Base-by-base conservation (phyloP, 2,888 invertebrate species). In the Ischnus inquisitorius region DNA sequence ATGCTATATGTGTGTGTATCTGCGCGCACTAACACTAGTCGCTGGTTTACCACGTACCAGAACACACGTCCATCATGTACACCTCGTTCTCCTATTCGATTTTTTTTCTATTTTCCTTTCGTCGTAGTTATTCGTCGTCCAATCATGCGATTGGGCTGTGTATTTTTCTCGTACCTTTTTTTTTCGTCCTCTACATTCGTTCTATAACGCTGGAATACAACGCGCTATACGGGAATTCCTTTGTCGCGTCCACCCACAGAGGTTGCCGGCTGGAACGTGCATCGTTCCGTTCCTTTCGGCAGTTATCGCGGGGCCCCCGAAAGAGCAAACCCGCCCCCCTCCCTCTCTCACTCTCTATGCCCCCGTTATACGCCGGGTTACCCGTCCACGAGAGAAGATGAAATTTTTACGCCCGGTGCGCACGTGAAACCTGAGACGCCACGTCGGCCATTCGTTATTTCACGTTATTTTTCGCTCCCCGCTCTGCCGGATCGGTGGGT, bases 341-440 rank as follows among this genome's bases (percentile, higher is more conserved):
- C 34, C 5, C 1, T 34, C 34, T 34, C 34, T 6, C 34, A 34
- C 34, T 6, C 34, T 4, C 1, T 34, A 4, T 34, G 34, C 34
- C 34, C 28, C 22, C 62, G 34, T 3, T 54, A 43, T 72, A 78
- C 82, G 67, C 16, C 25, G 22, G 71, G 72, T 64, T 54, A 72
- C 65, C 65, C 65, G 62, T 80, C 64, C 77, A 60, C 78, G 22
- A 19, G 81, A 81, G 81, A 84, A 84, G 81, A 84, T 81, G 81
- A 81, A 84, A 84, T 84, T 84, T 81, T 84, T 75, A 84, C 81
- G 84, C 84, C 60, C 57, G 77, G 25, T 81, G 81, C 81, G 81
- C 84, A 84, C 84, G 78, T 81, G 77, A 84, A 81, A 84, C 81
- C 81, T 78, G 81, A 84, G 81, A 81, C 77, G 51, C 68, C 81